Conservation (phyloP, 2,113 vertebrate species). For the Alosa alosa region DNA sequence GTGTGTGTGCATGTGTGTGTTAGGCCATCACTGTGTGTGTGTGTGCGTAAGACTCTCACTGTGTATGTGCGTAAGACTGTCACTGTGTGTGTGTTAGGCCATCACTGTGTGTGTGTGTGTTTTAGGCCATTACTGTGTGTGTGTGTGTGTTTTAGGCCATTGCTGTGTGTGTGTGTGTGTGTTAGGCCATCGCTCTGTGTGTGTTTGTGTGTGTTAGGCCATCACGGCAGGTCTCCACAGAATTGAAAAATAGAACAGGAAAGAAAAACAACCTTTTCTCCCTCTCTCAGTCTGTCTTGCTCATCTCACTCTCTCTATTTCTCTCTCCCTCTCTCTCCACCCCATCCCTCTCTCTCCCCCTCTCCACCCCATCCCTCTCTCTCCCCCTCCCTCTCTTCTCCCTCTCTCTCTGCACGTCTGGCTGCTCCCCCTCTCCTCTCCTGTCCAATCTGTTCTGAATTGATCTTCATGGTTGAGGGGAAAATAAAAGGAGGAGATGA, state of each 20-base stretch:
- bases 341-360: conserved; percentile 47
- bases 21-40: background rate
- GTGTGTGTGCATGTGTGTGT: background rate
- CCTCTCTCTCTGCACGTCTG: conserved; percentile 62
- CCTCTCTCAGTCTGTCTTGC: conserved; percentile 84
- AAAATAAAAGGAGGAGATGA: conserved; percentile 84
- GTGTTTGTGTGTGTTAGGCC: background rate
- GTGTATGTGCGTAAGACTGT: no score
- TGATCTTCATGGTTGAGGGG: conserved; percentile 97
- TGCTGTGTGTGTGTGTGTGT: background rate
- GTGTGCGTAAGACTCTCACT: background rate
- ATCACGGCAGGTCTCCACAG: background rate
- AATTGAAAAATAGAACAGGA: background rate
- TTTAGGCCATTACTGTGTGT: no score
- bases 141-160: background rate
- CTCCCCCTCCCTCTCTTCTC: conserved; percentile 69
- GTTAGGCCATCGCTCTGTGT: background rate
- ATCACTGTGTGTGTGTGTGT: no score
- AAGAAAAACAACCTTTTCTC: conserved; percentile 48
- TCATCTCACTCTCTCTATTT: conserved; percentile 43
- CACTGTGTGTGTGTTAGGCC: no score
- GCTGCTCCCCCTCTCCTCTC: conserved; percentile 40
- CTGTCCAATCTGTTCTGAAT: conserved; percentile 96
- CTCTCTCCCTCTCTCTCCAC: background rate
- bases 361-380: conserved; percentile 43